These are phyloP conservation scores for Solen grandis DNA, from an alignment of 1,140 invertebrate genomes.

Conservation along the genomic window DNA sequence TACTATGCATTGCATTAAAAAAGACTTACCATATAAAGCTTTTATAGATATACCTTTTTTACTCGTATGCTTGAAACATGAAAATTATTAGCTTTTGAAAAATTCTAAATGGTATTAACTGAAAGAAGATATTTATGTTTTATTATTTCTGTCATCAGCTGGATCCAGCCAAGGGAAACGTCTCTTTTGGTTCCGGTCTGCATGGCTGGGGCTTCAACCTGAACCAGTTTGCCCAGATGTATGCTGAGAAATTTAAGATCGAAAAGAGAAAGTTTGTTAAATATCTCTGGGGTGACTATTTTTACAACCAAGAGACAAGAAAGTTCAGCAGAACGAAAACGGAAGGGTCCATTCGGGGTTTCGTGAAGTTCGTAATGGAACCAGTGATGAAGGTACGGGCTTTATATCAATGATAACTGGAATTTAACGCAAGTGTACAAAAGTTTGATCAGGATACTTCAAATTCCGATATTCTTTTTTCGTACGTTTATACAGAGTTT, in stretches of 20 bases:
- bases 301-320: constrained; percentile 92
- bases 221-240: constrained; percentile 98
- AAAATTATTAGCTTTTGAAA: no score
- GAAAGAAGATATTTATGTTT: no score
- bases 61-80: no score
- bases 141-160: constrained; percentile 83
- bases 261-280: constrained; percentile 93
- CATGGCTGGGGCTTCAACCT: constrained; percentile 99
- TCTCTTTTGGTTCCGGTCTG: constrained; percentile 98
- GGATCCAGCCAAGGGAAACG: constrained; percentile 98
- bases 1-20: no score
- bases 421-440: no score
- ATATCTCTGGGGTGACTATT: constrained; percentile 95
- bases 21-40: no score
- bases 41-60: no score
- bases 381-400: constrained; percentile 95
- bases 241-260: constrained; percentile 96
- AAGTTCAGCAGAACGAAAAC: constrained; percentile 94
- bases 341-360: constrained; percentile 95
- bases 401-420: no score
- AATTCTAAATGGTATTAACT: no score
- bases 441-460: no score
- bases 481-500: no score
- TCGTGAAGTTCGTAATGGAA: constrained; percentile 99
- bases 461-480: no score